Evolutionary conservation across 2,113 vertebrate genomes (phyloP), one percentile per base, ranked within the genome.

Genomic region (Chaetodon trifascialis): DNA sequence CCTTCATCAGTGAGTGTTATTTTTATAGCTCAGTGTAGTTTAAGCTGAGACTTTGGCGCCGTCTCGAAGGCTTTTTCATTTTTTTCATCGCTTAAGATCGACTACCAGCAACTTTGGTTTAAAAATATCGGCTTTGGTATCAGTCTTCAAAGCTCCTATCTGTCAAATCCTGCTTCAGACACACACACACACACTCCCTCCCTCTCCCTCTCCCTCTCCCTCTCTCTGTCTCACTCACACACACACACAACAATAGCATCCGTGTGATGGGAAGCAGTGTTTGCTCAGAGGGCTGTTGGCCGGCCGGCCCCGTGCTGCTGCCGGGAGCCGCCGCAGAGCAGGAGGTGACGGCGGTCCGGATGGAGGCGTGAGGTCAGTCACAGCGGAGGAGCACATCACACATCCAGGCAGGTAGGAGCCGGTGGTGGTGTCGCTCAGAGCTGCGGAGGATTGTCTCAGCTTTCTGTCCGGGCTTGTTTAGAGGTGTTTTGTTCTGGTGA

Each of bases 261-360:
- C 21, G 70, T 75, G 87, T 86, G 84, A 86, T 55, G 84, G 75
- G 42, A 56, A 81, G 80, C 63, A 68, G 80, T 88, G 87, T 91
- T 87, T 90, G 84, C 86, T 90, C 71, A 89, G 89, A 74, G 85
- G 59, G 75, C 67, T 83, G 86, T 64, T 4, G 64, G 65, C 72
- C 47, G 77, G 51, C 69, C 73, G 17, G 88, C 86, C 82, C 65
- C 40, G n/a, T 6, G 74, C 80, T 59, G 79, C 77, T 70, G 84
- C 49, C 16, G n/a, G 71, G 82, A 88, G 75, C 66, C 25, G 36
- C 56, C 76, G 81, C 84, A 74, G 79, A 90, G 76, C 79, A 52
- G 82, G 76, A 82, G 71, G 75, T 74, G 89, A 73, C 63, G 25
- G 81, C 19, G 44, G 51, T 38, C 38, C 49, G 65, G 46, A 19